Base-by-base conservation (phyloP, 1,140 invertebrate genomes). In the Idris sp. region DNA sequence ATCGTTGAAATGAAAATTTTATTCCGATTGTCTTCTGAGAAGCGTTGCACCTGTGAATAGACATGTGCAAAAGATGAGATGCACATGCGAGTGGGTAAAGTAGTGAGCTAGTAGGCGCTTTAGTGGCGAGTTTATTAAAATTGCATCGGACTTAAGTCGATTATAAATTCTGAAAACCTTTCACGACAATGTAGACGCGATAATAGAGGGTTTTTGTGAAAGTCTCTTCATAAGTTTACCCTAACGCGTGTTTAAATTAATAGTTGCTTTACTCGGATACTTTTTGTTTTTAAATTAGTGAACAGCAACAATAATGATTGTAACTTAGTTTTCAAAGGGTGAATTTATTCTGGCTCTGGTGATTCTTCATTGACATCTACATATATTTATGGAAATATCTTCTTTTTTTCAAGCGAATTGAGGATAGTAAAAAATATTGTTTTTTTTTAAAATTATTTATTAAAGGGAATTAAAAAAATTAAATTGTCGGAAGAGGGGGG, bases 101-200 rank as follows among this genome's bases (percentile, higher is more conserved):
- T 35, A 41, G 62, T 43, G 8, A 9, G 22, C 14, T 18, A 10
- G 35, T 14, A 64, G 38, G 58, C 33, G 36, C 58, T 13, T 43
- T 10, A 30, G 16, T 13, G 22, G 14, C 4, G 9, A 5, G 38
- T 26, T 49, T 35, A 67, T 56, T 68, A 59, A 64, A 61, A 16
- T 48, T 68, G 35, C 33, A 68, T 56, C 33, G 16, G 15, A 6
- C 10, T 30, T 13, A 59, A 62, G 54, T 59, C 59, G 59, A 64
- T 51, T 68, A 68, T 73, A 68, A 76, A 76, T 73, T 73, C 59
- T 64, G 33, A 54, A 31, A 25, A 54, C 33, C 31, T 62, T 36
- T 44, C 11, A 36, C 38, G 14, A 64, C 59, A 51, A 33, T 51
- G 46, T 64, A 51, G 16, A 26, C 3, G 10, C 2, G 1, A 26